Base-by-base conservation (phyloP, 2,888 invertebrate genomes). In the Drosophila ochracea region DNA sequence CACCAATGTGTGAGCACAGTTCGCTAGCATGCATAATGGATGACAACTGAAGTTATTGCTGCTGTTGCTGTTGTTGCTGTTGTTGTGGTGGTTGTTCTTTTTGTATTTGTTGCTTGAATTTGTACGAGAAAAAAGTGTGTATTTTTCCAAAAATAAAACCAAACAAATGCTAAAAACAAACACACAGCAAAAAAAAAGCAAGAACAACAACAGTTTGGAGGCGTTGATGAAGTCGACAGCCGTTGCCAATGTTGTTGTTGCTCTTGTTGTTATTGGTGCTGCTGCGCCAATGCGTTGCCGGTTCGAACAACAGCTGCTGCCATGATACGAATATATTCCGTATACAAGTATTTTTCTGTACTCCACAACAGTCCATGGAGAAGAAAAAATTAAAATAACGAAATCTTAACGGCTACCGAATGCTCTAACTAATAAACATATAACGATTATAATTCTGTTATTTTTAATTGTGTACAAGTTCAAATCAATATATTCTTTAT, bases 161-260 rank as follows among this genome's bases (percentile, higher is more conserved):
- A 78, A 78, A 73, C 74, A 74, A 85, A 84, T 73, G 69, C 80
- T 75, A 80, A 82, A 82, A 80, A 82, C 82, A 82, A 84, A 81
- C 74, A 80, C 57, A 69, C 54, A 78, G 47, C 54, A 37, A 55
- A 39, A 57, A 63, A 67, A 63, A 67, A 60, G 64, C 54, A 73
- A 58, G 72, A 58, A 74, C 66, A 76, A 61, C 73, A 73, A 64
- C 53, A 67, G 9, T 72, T 69, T 68, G 63, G 55, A 82, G 84
- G 84, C 83, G 82, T 82, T 77, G 84, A 84, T 84, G 78, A 84
- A 84, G 83, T 82, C 82, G 80, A 80, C 82, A 85, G 69, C 68
- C 65, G 67, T 67, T 76, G 68, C 49, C 31, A 60, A 30, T 62
- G 62, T 19, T 47, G 53, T 43, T 71, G 68, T 33, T 65, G 54